Evolutionary conservation across 1,140 invertebrate species (phyloP).

Genomic region (Mactra quadrangularis): DNA sequence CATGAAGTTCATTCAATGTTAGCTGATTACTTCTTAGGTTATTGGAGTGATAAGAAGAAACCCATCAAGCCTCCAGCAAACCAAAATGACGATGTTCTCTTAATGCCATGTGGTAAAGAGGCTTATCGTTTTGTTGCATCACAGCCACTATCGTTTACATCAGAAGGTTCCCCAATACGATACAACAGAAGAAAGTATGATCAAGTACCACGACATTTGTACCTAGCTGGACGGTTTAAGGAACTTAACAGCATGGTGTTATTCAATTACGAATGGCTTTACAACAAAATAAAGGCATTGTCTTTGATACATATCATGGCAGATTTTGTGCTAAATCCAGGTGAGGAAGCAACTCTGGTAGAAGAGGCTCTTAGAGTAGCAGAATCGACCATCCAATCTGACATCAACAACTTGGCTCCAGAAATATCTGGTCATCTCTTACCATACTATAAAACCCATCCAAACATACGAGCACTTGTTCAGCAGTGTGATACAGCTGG

Average conservation of each 20-base stretch:
- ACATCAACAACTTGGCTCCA: slow-evolving; percentile 78
- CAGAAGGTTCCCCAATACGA: slow-evolving; percentile 45
- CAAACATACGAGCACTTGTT: slow-evolving; percentile 77
- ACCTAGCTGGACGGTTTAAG: slow-evolving; percentile 70
- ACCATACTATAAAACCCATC: slow-evolving; percentile 76
- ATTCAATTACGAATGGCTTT: slow-evolving; percentile 82
- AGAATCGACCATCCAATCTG: slow-evolving; percentile 69
- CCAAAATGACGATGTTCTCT: background rate
- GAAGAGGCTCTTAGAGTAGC: slow-evolving; percentile 75
- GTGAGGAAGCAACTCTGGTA: slow-evolving; percentile 75
- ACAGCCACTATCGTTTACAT: slow-evolving; percentile 77
- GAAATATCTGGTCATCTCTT: slow-evolving; percentile 78
- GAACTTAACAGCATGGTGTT: slow-evolving; percentile 78
- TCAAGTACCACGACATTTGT: slow-evolving; percentile 79
- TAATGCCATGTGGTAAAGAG: slow-evolving; percentile 42
- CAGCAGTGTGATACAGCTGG: slow-evolving; percentile 78
- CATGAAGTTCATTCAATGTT: slow-evolving; percentile 74
- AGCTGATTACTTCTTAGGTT: slow-evolving; percentile 80
- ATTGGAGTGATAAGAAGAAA: slow-evolving; percentile 72
- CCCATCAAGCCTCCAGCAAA: slow-evolving; percentile 58
- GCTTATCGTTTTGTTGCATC: slow-evolving; percentile 72
- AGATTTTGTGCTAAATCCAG: slow-evolving; percentile 78
- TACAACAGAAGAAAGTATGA: slow-evolving; percentile 81
- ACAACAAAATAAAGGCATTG: slow-evolving; percentile 80
- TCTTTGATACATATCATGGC: slow-evolving; percentile 78